Evolutionary conservation across 2,113 vertebrate genomes (phyloP).

Genomic region (Phaethon lepturus): DNA sequence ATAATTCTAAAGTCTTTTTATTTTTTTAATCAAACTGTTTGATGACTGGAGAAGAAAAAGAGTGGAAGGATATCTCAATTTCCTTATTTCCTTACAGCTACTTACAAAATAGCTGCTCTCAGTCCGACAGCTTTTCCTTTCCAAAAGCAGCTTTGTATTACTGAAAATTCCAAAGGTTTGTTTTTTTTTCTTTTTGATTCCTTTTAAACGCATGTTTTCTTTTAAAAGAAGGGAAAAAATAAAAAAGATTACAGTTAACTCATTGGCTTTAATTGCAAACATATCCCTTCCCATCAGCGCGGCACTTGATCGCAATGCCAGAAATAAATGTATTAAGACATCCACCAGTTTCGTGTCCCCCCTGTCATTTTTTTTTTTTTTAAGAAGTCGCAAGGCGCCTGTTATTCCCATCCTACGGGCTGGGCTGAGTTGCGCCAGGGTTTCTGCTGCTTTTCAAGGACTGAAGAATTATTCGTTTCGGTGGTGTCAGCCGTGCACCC

Average conservation of each 20-base stretch:
- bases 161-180: neutral
- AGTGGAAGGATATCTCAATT: neutral
- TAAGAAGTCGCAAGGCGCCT: neutral
- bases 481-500: neutral
- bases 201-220: neutral
- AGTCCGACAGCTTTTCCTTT: neutral
- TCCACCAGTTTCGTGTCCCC: neutral
- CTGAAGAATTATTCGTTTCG: neutral
- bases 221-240: neutral
- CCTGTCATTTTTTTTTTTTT: neutral
- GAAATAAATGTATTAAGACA: constrained; percentile 27
- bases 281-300: neutral
- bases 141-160: neutral
- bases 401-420: neutral
- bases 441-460: neutral
- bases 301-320: neutral
- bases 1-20: neutral
- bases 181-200: neutral
- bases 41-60: neutral
- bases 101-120: neutral
- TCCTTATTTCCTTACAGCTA: neutral
- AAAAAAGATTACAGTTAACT: neutral
- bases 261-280: constrained; percentile 34
- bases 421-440: rapidly evolving
- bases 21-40: neutral